Percentiles rank a stretch among this genome's conserved stretches.
These are phyloP conservation scores for Cromileptes altivelis DNA, from an alignment of 2,113 vertebrate species.

Conservation along the genomic window DNA sequence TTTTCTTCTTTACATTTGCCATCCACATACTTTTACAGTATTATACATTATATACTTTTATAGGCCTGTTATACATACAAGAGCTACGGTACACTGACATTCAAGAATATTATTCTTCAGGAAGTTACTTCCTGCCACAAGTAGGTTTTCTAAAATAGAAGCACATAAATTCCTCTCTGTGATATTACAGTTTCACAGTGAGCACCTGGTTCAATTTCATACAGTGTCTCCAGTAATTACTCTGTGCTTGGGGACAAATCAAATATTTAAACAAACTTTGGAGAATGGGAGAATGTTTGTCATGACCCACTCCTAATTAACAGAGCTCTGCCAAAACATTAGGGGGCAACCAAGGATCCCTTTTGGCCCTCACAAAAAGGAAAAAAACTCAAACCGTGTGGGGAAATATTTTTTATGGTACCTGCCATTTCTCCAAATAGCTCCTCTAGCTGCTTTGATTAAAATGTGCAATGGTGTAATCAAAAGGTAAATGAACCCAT, in stretches of 20 bases:
- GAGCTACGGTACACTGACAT: background rate
- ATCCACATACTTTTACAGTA: background rate
- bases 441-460: slow-evolving; percentile 27
- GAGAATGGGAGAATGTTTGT: slow-evolving; percentile 20
- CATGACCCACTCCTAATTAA: slow-evolving; percentile 44
- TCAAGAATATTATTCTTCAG: background rate
- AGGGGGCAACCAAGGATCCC: slow-evolving; percentile 17
- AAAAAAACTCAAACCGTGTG: background rate
- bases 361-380: slow-evolving; percentile 17
- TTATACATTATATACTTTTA: background rate
- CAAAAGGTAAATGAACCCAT: slow-evolving; percentile 42
- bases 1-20: too few relatives aligned
- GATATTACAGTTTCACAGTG: slow-evolving; percentile 7
- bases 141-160: background rate
- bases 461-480: slow-evolving; percentile 46
- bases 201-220: slow-evolving; percentile 37
- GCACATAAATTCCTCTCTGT: background rate
- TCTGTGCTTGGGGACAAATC: slow-evolving; percentile 25
- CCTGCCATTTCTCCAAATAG: slow-evolving; percentile 23
- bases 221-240: slow-evolving; percentile 24
- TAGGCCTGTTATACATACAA: background rate
- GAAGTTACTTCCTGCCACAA: background rate
- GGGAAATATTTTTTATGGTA: slow-evolving; percentile 6
- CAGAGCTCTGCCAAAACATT: slow-evolving; percentile 20
- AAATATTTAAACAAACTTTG: slow-evolving; percentile 42